A percentile compares a stretch with the other conserved stretches of the same genome.
These are phyloP conservation scores for Parnassius orleans DNA, from an alignment of 2,888 invertebrate species.

Conservation along the genomic window DNA sequence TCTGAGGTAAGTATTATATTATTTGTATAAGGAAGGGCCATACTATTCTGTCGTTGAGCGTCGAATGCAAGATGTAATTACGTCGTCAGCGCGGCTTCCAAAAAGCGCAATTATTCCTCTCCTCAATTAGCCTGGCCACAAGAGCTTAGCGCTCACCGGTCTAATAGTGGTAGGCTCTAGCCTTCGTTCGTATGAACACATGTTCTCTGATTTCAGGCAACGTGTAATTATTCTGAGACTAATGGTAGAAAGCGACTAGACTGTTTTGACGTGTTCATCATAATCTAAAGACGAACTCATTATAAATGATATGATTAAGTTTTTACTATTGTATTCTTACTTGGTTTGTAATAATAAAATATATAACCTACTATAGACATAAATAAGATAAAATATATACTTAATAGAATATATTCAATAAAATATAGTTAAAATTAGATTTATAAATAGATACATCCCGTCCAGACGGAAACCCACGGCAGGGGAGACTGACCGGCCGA, in stretches of 20 bases:
- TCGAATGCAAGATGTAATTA: constrained; percentile 47
- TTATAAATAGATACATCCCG: too few species aligned
- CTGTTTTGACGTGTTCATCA: background rate
- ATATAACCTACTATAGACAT: too few species aligned
- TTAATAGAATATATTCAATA: too few species aligned
- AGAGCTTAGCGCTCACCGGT: constrained; percentile 24
- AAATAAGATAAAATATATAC: too few species aligned
- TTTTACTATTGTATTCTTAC: too few species aligned
- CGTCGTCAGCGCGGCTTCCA: constrained; percentile 49
- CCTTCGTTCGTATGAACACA: background rate
- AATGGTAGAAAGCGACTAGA: background rate
- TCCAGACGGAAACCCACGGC: too few species aligned
- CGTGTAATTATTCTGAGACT: background rate
- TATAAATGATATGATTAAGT: too few species aligned
- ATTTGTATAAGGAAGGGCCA: constrained; percentile 34
- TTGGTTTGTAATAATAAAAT: too few species aligned
- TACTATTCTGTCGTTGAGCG: constrained; percentile 31
- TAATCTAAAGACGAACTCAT: background rate
- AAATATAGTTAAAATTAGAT: too few species aligned
- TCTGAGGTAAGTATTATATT: too few species aligned
- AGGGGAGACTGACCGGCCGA: too few species aligned
- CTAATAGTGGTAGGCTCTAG: constrained; percentile 1
- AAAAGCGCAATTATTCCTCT: constrained; percentile 60
- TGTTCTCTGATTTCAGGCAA: background rate
- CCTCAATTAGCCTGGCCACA: constrained; percentile 49